Base-by-base conservation (phyloP, 2,888 invertebrate species). In the Zonitis immaculata region DNA sequence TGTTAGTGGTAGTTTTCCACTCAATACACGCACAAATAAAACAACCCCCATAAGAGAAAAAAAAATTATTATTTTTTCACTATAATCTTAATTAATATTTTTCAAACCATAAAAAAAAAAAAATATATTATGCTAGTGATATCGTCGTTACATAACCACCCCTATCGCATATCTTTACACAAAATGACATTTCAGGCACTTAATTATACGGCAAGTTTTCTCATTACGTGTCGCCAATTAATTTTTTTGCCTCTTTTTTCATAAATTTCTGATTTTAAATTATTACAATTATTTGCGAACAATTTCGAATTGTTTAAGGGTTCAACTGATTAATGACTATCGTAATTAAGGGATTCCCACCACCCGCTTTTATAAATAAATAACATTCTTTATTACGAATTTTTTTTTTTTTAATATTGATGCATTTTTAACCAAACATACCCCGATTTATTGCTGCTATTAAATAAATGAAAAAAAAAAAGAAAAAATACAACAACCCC, bases 271-370 rank as follows among this genome's bases (percentile, higher is more conserved):
- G 6, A 14, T 32, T 32, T 28, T 28, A 28, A n/a, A 28, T 28
- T 28, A 9, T 12, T 32, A 32, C 14, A 14, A 27, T 11, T 27
- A 27, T 32, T 14, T 3, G 18, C 9, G 8, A 7, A 9, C 50
- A 66, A 68, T n/a, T n/a, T n/a, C n/a, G n/a, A n/a, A n/a, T n/a
- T n/a, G n/a, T n/a, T n/a, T n/a, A n/a, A n/a, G n/a, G n/a, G n/a
- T n/a, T n/a, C n/a, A 68, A 68, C 67, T 68, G 68, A 69, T 69
- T 68, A 69, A 69, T 64, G 64, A 57, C 11, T n/a, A 32, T n/a
- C n/a, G 62, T 65, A 68, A 68, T 68, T 68, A 68, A 66, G 66
- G 60, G 59, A n/a, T n/a, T n/a, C n/a, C n/a, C n/a, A n/a, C n/a
- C n/a, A n/a, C n/a, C n/a, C n/a, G n/a, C n/a, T n/a, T n/a, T n/a